A percentile compares a stretch with the other conserved stretches of the same genome.
These are phyloP conservation scores for Dasysyrphus tricinctus DNA, from an alignment of 2,888 invertebrate genomes.

Conservation along the genomic window DNA sequence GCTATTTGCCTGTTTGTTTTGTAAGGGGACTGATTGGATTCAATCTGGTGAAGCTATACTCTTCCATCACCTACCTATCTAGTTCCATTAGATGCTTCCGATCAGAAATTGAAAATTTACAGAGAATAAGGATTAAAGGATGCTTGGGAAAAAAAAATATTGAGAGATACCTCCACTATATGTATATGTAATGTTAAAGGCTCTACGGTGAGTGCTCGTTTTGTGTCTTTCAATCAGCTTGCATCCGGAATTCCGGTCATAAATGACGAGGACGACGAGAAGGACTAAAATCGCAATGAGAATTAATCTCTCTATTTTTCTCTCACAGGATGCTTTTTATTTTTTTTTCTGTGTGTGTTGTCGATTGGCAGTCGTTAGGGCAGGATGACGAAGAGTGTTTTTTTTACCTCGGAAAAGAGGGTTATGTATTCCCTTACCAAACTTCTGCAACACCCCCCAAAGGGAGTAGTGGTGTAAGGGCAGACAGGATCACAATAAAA, in stretches of 20 bases:
- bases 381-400: slow-evolving; percentile 29
- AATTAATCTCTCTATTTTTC: slow-evolving; percentile 68
- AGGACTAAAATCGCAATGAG: slow-evolving; percentile 64
- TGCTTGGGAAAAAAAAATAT: slow-evolving; percentile 1
- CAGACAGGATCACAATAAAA: slow-evolving; percentile 62
- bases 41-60: slow-evolving; percentile 31
- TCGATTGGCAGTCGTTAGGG: not conserved
- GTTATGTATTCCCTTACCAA: slow-evolving; percentile 40
- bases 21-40: slow-evolving; percentile 44
- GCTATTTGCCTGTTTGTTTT: slow-evolving; percentile 31
- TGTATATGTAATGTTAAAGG: not conserved
- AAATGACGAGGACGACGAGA: slow-evolving; percentile 51
- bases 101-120: slow-evolving; percentile 61
- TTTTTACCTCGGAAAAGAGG: slow-evolving; percentile 56
- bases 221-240: slow-evolving; percentile 59
- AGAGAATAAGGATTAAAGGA: slow-evolving; percentile 43
- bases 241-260: slow-evolving; percentile 69
- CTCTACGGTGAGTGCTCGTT: slow-evolving; percentile 19
- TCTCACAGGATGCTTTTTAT: slow-evolving; percentile 23
- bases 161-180: not conserved
- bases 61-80: slow-evolving; percentile 14
- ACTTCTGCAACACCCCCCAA: not conserved
- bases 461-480: slow-evolving; percentile 30
- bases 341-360: slow-evolving; percentile 33
- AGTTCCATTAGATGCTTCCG: slow-evolving; percentile 36